These are phyloP conservation scores for Drosophila pegasa DNA, from an alignment of 2,888 invertebrate species.

Conservation along the genomic window DNA sequence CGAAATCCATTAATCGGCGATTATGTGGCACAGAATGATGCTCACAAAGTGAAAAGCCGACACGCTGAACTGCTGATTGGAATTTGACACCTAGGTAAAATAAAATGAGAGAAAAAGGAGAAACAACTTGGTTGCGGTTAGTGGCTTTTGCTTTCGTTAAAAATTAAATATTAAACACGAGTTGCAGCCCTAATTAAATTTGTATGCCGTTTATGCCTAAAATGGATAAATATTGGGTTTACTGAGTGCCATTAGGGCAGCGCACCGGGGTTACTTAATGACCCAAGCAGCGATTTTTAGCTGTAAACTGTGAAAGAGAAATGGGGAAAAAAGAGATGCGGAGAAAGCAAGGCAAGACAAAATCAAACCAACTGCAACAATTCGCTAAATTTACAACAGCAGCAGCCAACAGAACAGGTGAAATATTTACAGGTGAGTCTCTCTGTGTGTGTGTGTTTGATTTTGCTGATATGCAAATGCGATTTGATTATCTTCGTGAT, in stretches of 20 bases:
- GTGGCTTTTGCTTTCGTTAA: conserved; percentile 55
- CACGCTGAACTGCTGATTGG: conserved; percentile 17
- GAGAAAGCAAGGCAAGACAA: conserved; percentile 66
- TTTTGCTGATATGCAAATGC: conserved; percentile 47
- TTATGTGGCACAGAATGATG: conserved; percentile 59
- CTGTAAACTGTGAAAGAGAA: conserved; percentile 76
- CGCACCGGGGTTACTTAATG: conserved; percentile 72
- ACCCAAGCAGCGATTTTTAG: conserved; percentile 66
- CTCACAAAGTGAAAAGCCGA: conserved; percentile 59
- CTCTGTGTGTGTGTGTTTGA: conserved; percentile 14
- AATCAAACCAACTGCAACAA: conserved; percentile 69
- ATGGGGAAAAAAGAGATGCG: conserved; percentile 65
- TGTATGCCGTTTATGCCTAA: conserved; percentile 62
- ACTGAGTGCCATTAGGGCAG: conserved; percentile 19
- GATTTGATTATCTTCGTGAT: conserved; percentile 37
- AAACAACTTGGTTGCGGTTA: conserved; percentile 45
- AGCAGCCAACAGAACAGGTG: conserved; percentile 56
- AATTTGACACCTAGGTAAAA: conserved; percentile 54
- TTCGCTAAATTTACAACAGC: conserved; percentile 53
- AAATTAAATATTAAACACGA: conserved; percentile 59
- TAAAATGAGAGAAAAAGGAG: no score
- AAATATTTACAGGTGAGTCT: conserved; percentile 39
- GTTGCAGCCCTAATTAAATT: conserved; percentile 59
- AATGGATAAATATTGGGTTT: conserved; percentile 45
- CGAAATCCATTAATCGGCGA: conserved; percentile 56